phyloP scores from a whole-genome alignment of 2,888 invertebrate genomes.

The Idaea straminata region DNA sequence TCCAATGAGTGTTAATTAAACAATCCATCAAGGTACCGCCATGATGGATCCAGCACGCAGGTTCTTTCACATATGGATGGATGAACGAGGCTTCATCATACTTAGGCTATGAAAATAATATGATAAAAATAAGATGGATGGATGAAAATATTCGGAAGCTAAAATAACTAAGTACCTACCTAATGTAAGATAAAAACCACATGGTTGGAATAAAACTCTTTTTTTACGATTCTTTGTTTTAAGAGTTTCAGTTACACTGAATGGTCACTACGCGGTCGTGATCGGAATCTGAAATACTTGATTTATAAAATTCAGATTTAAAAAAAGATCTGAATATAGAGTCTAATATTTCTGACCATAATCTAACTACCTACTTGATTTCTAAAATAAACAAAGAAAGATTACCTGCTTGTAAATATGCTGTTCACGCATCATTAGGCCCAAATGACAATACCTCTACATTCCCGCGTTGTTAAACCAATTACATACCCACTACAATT shows the following conservation, averaged over 20 bases:
- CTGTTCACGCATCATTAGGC: too few relatives aligned
- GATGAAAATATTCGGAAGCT: not conserved
- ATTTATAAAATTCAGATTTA: not conserved
- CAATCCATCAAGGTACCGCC: constrained; percentile 1
- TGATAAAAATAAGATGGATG: not conserved
- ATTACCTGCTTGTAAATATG: too few relatives aligned
- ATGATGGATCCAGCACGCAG: not conserved
- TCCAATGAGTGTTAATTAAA: constrained; percentile 1
- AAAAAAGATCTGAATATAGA: too few relatives aligned
- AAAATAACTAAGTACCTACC: not conserved
- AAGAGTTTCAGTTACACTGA: not conserved
- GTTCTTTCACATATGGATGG: not conserved
- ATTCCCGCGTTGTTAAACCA: too few relatives aligned
- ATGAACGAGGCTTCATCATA: not conserved
- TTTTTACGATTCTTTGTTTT: not conserved
- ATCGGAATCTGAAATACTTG: not conserved
- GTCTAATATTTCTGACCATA: too few relatives aligned
- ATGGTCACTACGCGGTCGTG: not conserved
- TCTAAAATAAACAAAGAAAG: not conserved
- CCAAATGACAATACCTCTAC: too few relatives aligned
- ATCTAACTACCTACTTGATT: too few relatives aligned
- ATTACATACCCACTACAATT: too few relatives aligned
- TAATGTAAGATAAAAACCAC: not conserved
- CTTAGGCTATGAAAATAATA: not conserved
- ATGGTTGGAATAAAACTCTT: not conserved